These are phyloP conservation scores for Clivina fossor DNA, from an alignment of 2,888 invertebrate genomes.

Conservation along the genomic window DNA sequence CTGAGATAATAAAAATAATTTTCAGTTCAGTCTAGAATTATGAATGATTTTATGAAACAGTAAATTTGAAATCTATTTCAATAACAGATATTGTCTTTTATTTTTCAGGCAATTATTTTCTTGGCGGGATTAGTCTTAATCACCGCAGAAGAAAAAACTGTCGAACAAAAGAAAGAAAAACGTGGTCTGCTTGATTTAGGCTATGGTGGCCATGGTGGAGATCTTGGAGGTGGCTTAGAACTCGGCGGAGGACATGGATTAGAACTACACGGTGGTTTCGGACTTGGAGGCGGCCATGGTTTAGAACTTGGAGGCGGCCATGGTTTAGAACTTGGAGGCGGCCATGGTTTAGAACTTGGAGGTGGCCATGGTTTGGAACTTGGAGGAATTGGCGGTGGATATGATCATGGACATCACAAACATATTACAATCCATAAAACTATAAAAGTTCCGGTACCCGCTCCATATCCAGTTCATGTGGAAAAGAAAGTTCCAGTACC, in stretches of 20 bases:
- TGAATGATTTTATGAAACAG: no score
- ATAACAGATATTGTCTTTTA: no score
- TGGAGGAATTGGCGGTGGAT: conserved; percentile 33
- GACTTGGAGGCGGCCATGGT: conserved; percentile 36
- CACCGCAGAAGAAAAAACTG: conserved; percentile 25
- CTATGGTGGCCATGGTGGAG: conserved; percentile 41
- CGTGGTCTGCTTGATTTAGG: conserved; percentile 45
- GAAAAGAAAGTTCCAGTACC: conserved; percentile 27
- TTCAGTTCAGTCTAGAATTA: no score
- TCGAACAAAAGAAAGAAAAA: conserved; percentile 44
- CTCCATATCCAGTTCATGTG: conserved; percentile 24
- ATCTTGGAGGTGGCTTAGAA: conserved; percentile 36
- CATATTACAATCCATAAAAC: conserved; percentile 30
- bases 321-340: conserved; percentile 32
- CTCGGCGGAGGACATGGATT: conserved; percentile 36
- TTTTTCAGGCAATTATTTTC: conserved; percentile 17
- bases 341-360: conserved; percentile 34
- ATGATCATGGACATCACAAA: conserved; percentile 17
- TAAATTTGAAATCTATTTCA: no score
- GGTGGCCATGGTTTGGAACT: conserved; percentile 35
- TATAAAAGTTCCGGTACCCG: conserved; percentile 25
- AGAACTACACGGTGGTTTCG: conserved; percentile 19
- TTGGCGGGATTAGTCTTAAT: conserved; percentile 23
- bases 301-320: conserved; percentile 38
- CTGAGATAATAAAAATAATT: no score